These are phyloP conservation scores for Cydia pomonella DNA, from an alignment of 1,140 invertebrate genomes.

Conservation along the genomic window DNA sequence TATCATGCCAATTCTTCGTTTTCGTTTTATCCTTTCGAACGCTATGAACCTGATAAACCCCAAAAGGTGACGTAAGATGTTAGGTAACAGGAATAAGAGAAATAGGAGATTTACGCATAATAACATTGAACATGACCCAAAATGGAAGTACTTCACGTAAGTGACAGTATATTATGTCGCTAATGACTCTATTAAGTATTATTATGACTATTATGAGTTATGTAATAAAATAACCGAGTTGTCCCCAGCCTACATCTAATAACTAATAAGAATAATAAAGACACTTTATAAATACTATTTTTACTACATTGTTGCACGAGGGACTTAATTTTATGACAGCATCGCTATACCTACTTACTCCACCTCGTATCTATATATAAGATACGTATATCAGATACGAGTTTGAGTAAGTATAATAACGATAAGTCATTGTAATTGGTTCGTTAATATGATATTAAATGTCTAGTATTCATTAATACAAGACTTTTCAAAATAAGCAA, in stretches of 20 bases:
- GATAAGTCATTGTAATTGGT: not conserved
- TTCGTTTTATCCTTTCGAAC: too few species aligned
- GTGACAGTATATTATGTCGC: not conserved
- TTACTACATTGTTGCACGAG: not conserved
- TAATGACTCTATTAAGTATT: not conserved
- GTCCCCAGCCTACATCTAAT: not conserved
- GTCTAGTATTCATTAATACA: not conserved
- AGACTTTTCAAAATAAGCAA: not conserved
- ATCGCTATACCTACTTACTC: too few species aligned
- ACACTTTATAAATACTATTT: not conserved
- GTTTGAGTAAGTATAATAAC: too few species aligned
- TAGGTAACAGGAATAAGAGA: too few species aligned
- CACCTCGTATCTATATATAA: too few species aligned
- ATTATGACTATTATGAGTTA: not conserved
- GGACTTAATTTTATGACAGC: constrained; percentile 2
- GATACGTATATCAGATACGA: too few species aligned
- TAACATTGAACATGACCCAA: not conserved
- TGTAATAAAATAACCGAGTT: not conserved
- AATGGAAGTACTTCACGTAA: not conserved
- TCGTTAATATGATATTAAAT: not conserved
- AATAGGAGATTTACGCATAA: too few species aligned
- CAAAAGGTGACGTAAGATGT: too few species aligned
- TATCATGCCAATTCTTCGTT: too few species aligned
- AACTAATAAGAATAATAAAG: not conserved
- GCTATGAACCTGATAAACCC: too few species aligned